Conservation (phyloP, 2,888 invertebrate genomes). For the Watsonalla cultraria region DNA sequence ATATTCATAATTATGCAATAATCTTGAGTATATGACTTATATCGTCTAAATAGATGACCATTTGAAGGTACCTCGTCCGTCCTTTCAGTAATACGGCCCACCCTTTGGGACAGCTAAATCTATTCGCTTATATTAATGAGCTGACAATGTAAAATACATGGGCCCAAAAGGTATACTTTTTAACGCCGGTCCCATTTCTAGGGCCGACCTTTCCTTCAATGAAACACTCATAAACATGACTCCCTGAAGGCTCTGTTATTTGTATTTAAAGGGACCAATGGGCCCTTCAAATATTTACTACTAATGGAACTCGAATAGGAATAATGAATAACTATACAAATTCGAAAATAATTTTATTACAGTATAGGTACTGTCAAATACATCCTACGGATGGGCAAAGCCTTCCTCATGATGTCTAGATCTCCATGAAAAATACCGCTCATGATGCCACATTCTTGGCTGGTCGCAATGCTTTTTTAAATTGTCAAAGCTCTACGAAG, state of each 20-base stretch:
- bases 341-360: no score
- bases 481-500: no score
- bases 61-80: background rate
- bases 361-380: no score
- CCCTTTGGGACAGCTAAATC: background rate
- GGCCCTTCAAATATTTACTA: conserved; percentile 22
- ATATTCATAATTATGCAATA: no score
- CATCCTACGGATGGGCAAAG: no score
- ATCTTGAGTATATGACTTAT: no score
- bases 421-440: no score
- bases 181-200: conserved; percentile 13
- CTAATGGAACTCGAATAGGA: conserved; percentile 18
- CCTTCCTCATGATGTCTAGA: no score
- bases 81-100: background rate
- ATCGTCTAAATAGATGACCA: no score
- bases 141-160: conserved; percentile 8
- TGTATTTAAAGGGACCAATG: conserved; percentile 42
- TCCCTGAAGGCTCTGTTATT: conserved; percentile 38
- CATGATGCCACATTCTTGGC: no score
- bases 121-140: background rate
- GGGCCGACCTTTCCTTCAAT: conserved; percentile 21
- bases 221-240: conserved; percentile 42
- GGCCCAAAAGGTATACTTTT: conserved; percentile 16
- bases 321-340: no score
- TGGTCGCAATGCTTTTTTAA: no score